A percentile compares a stretch with the other conserved stretches of the same genome.
Conservation (phyloP, 2,888 invertebrate genomes). For the Actias luna region DNA sequence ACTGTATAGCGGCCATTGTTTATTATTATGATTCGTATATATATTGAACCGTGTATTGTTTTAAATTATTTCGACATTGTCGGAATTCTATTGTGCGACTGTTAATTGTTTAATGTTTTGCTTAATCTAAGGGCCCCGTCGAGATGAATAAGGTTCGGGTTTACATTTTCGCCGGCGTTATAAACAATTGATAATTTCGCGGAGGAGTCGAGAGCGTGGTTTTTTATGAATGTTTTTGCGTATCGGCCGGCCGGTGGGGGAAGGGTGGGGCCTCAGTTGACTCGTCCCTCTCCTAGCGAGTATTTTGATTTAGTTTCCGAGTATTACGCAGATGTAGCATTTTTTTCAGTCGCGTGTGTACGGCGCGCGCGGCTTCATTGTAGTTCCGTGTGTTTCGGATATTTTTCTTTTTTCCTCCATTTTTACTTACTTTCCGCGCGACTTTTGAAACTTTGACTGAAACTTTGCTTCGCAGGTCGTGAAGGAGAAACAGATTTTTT, state of each 20-base stretch:
- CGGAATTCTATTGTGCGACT: constrained; percentile 69
- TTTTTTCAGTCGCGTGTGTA: constrained; percentile 80
- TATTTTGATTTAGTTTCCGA: constrained; percentile 82
- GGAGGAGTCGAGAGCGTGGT: constrained; percentile 67
- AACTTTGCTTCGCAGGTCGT: constrained; percentile 53
- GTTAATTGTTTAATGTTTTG: constrained; percentile 70
- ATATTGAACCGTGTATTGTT: constrained; percentile 72
- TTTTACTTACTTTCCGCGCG: constrained; percentile 56
- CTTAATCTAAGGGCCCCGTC: constrained; percentile 61
- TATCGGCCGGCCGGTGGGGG: constrained; percentile 67
- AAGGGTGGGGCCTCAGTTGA: constrained; percentile 75
- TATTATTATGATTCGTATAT: constrained; percentile 70
- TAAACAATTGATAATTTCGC: constrained; percentile 78
- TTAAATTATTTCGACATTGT: constrained; percentile 72
- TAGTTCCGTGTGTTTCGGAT: constrained; percentile 54
- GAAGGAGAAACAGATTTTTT: constrained; percentile 46
- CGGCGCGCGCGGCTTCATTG: constrained; percentile 69
- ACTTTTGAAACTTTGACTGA: constrained; percentile 42
- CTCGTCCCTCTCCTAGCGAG: constrained; percentile 79
- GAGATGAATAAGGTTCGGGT: constrained; percentile 56
- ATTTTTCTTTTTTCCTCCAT: constrained; percentile 36
- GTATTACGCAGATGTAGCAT: constrained; percentile 79
- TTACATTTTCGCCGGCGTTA: constrained; percentile 68
- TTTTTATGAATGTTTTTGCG: constrained; percentile 82
- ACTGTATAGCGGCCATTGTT: constrained; percentile 56